Evolutionary conservation across 2,888 invertebrate species (phyloP).

Genomic region (Eilema caniola): DNA sequence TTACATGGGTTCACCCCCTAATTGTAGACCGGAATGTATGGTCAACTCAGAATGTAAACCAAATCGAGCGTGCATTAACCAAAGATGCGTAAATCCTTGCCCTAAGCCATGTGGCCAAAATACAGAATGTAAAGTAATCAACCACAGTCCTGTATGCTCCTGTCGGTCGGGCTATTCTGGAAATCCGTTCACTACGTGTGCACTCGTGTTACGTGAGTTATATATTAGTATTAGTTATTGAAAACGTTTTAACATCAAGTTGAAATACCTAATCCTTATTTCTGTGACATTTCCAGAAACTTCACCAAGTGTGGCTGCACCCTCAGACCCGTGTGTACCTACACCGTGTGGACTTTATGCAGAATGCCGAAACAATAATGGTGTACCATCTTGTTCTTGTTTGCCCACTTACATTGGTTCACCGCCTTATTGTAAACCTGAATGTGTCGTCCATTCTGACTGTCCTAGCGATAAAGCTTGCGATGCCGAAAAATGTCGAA

Average conservation of each 20-base stretch:
- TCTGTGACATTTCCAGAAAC: constrained; percentile 62
- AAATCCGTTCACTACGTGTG: constrained; percentile 89
- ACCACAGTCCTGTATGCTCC: constrained; percentile 91
- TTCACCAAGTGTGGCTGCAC: constrained; percentile 67
- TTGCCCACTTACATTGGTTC: constrained; percentile 88
- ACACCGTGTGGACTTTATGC: constrained; percentile 92
- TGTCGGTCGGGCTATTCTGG: constrained; percentile 90
- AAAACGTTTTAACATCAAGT: background rate
- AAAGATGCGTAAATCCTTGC: constrained; percentile 90
- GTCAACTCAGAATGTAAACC: constrained; percentile 89
- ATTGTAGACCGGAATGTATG: constrained; percentile 89
- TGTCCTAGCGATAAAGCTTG: constrained; percentile 89
- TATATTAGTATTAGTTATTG: background rate
- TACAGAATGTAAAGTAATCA: constrained; percentile 89
- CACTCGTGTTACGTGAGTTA: constrained; percentile 86
- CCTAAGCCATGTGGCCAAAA: constrained; percentile 89
- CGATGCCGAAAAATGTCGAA: constrained; percentile 89
- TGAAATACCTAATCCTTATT: constrained; percentile 14
- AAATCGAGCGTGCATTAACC: constrained; percentile 89
- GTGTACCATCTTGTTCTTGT: constrained; percentile 91
- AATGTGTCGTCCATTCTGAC: constrained; percentile 89
- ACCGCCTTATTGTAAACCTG: constrained; percentile 89
- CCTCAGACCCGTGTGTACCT: constrained; percentile 90
- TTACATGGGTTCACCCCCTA: constrained; percentile 89
- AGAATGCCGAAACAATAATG: constrained; percentile 91